Base-by-base conservation (phyloP, 2,888 invertebrate genomes). In the Lycia hirtaria region DNA sequence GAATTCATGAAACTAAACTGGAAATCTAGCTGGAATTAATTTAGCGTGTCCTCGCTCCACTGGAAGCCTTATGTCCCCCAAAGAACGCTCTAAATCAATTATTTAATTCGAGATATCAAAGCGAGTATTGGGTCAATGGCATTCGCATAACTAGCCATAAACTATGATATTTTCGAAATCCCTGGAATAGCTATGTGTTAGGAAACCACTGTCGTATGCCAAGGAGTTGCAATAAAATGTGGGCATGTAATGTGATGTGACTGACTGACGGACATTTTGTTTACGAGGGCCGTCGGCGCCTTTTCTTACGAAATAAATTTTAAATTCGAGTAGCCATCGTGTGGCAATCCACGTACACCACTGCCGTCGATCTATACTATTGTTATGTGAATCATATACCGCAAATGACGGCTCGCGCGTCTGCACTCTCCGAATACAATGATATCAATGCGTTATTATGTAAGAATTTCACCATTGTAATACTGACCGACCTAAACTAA, bases 91-190 rank as follows among this genome's bases (percentile, higher is more conserved):
- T 65, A 54, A 68, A 67, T 67, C 64, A 62, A 68, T 66, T 65
- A 66, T 62, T 63, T 67, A 58, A 63, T 63, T 64, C 47, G 45
- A 50, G 28, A 64, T 63, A 79, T 76, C 75, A 76, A 71, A 79
- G 74, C 72, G 72, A 72, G 70, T 55, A 62, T 64, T 83, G 72
- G 84, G 86, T 83, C 86, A 87, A 84, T 87, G 85, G 79, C 84
- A 75, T 60, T 68, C 71, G 60, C 70, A 71, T 75, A 73, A 75
- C 70, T 76, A 68, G 62, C 67, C 71, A 73, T 76, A 76, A 80
- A 77, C 65, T 69, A 72, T 54, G 64, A 63, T 67, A 67, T 75
- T 80, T 80, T 76, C 73, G 76, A 72, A 75, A 75, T 68, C 64
- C 65, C 71, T 72, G 67, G 78, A 80, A 80, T 77, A 78, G 76